A percentile compares a stretch with the other conserved stretches of the same genome.
Evolutionary conservation across 2,888 invertebrate species (phyloP).

Genomic region (Omphaloscelis lunosa): DNA sequence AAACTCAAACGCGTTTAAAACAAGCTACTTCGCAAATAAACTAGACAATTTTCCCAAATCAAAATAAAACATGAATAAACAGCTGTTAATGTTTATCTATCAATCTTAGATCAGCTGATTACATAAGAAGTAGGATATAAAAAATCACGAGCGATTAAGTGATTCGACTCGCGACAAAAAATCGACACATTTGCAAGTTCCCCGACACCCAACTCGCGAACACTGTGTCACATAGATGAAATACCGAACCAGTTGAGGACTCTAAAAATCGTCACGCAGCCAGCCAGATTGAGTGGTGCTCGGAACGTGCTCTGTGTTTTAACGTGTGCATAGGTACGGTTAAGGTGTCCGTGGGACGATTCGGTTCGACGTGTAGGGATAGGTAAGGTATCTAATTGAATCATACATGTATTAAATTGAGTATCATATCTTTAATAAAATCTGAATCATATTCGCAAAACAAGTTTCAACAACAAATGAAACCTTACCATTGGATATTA

Average conservation of each 20-base stretch:
- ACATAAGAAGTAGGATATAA: constrained; percentile 45
- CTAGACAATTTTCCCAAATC: background rate
- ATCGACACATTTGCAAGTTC: constrained; percentile 37
- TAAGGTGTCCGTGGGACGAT: constrained; percentile 44
- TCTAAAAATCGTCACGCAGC: constrained; percentile 75
- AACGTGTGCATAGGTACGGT: constrained; percentile 49
- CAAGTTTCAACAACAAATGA: background rate
- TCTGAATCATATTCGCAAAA: constrained; percentile 5
- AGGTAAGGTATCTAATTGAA: background rate
- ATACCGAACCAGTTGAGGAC: constrained; percentile 62
- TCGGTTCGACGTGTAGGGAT: constrained; percentile 38
- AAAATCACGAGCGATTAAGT: constrained; percentile 45
- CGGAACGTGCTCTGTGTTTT: constrained; percentile 70
- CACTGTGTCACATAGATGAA: constrained; percentile 66
- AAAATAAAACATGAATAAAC: constrained; percentile 17
- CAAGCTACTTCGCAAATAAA: background rate
- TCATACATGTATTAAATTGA: constrained; percentile 13
- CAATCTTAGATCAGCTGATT: constrained; percentile 43
- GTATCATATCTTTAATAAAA: background rate
- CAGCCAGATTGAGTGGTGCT: constrained; percentile 69
- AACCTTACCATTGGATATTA: background rate
- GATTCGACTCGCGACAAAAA: constrained; percentile 33
- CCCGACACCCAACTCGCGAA: constrained; percentile 23
- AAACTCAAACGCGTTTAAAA: background rate
- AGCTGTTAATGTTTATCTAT: constrained; percentile 21